Conservation (phyloP, 2,888 invertebrate species). For the Athetis lepigone region DNA sequence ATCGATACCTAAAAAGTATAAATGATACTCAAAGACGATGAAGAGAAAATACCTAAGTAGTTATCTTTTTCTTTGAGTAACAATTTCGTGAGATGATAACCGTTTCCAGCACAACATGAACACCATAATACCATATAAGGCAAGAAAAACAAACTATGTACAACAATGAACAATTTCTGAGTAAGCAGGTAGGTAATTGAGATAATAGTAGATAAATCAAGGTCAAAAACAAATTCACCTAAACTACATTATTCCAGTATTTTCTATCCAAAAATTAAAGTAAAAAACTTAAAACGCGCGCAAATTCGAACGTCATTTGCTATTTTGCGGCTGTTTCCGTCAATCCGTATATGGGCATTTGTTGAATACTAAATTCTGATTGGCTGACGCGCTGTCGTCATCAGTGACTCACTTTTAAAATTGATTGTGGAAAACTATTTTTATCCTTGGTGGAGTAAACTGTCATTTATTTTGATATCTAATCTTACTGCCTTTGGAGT, state of each 20-base stretch:
- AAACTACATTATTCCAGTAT: not conserved
- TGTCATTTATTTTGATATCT: slow-evolving; percentile 72
- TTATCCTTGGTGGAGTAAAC: slow-evolving; percentile 70
- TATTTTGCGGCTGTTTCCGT: slow-evolving; percentile 79
- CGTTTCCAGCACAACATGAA: slow-evolving; percentile 7
- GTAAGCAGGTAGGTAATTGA: not conserved
- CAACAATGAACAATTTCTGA: not conserved
- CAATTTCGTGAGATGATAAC: no score
- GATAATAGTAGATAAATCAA: slow-evolving; percentile 5
- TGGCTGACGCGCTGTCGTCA: slow-evolving; percentile 85
- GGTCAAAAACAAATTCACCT: slow-evolving; percentile 13
- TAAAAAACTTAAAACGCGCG: slow-evolving; percentile 65
- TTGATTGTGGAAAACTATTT: slow-evolving; percentile 73
- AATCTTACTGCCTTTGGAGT: slow-evolving; percentile 69
- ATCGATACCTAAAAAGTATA: no score
- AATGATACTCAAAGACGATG: no score
- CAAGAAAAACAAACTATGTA: slow-evolving; percentile 18
- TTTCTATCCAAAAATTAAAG: no score
- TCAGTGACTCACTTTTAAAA: slow-evolving; percentile 82
- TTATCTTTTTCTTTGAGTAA: no score
- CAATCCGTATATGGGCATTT: slow-evolving; percentile 92
- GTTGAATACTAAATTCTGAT: slow-evolving; percentile 89
- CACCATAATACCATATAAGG: slow-evolving; percentile 30
- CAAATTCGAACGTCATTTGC: slow-evolving; percentile 73
- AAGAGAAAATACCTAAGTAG: no score